These are phyloP conservation scores for Hemiscyllium ocellatum DNA, from an alignment of 2,113 vertebrate genomes.

Conservation along the genomic window DNA sequence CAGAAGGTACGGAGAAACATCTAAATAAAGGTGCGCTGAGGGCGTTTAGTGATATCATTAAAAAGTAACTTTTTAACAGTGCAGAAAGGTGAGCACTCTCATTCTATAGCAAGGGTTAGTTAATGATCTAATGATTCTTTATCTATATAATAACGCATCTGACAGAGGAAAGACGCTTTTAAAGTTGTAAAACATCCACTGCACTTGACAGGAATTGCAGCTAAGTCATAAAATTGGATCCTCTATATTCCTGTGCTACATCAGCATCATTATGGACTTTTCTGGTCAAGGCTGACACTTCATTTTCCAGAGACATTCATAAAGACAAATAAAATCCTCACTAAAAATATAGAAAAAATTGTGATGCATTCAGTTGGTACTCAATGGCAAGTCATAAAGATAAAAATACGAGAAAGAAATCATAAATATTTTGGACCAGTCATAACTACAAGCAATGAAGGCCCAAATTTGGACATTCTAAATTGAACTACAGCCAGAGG, in stretches of 20 bases:
- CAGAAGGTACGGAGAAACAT: neutral
- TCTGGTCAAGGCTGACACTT: neutral
- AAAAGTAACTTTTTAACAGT: neutral
- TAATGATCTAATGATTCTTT: neutral
- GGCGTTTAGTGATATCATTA: neutral
- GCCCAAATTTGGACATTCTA: too few relatives aligned
- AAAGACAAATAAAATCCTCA: neutral
- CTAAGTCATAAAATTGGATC: neutral
- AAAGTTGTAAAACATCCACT: neutral
- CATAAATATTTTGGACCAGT: neutral
- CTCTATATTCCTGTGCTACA: neutral
- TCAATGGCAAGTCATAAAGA: neutral
- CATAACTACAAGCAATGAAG: neutral
- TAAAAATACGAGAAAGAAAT: neutral
- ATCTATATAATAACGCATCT: neutral
- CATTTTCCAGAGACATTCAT: neutral
- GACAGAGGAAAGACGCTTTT: neutral
- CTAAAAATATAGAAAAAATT: neutral
- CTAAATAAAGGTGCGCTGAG: neutral
- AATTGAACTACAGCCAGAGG: too few relatives aligned
- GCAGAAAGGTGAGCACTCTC: neutral
- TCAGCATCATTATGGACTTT: neutral
- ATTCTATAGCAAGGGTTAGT: neutral
- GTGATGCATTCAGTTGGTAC: neutral
- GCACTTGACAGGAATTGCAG: neutral